A percentile compares a stretch with the other conserved stretches of the same genome.
Conservation (phyloP, 1,140 invertebrate genomes). For the Lepidostoma basale region DNA sequence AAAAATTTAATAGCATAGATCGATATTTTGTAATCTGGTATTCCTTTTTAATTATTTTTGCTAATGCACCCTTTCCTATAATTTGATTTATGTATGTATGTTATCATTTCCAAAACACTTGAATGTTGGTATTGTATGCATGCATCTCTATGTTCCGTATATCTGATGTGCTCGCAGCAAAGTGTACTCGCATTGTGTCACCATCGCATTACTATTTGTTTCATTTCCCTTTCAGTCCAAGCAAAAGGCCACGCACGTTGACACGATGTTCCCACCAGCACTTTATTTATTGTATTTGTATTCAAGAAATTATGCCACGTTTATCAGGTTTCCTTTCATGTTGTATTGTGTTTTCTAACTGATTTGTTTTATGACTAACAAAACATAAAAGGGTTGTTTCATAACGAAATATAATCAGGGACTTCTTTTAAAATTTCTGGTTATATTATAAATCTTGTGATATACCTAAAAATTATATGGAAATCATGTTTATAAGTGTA, state of each 20-base stretch:
- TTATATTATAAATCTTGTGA: too few species aligned
- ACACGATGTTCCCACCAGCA: slow-evolving; percentile 40
- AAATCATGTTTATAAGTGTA: too few species aligned
- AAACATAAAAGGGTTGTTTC: too few species aligned
- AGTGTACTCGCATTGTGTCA: neutral
- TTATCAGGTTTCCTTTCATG: slow-evolving; percentile 42
- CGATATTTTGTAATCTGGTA: too few species aligned
- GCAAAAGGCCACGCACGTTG: slow-evolving; percentile 45
- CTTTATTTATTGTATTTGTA: slow-evolving; percentile 37
- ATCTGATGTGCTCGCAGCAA: neutral
- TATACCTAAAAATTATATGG: too few species aligned
- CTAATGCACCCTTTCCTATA: neutral
- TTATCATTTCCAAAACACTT: too few species aligned
- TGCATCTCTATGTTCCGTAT: neutral
- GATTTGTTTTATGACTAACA: neutral
- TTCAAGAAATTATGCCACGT: slow-evolving; percentile 39
- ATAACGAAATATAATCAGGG: too few species aligned
- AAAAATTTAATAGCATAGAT: too few species aligned
- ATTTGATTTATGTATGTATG: neutral
- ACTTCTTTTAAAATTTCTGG: too few species aligned
- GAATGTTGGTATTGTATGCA: neutral
- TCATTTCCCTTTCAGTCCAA: slow-evolving; percentile 45
- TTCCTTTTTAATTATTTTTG: too few species aligned
- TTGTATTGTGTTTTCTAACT: slow-evolving; percentile 28
- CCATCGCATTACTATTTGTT: slow-evolving; percentile 30